Evolutionary conservation across 2,797 vertebrate species (phyloP).

Genomic region (Gadopsis marmoratus): DNA sequence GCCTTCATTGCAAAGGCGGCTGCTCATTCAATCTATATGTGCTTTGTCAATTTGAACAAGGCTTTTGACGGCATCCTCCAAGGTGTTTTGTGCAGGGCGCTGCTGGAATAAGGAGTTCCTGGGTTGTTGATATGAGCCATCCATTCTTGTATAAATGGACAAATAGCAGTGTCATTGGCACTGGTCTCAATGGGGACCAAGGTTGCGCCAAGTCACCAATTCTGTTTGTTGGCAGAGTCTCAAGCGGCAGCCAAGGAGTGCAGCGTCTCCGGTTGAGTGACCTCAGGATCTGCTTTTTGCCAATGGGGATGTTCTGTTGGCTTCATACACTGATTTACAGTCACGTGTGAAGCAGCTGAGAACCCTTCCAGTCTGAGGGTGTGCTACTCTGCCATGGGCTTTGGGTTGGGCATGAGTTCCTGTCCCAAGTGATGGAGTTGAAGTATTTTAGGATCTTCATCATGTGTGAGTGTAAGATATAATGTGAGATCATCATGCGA

Average conservation of each 20-base stretch:
- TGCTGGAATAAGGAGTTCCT: neutral
- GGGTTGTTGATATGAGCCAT: neutral
- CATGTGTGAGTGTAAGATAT: neutral
- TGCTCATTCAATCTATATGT: neutral
- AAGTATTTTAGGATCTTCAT: neutral
- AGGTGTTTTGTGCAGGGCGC: neutral
- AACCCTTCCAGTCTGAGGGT: slow-evolving; percentile 11
- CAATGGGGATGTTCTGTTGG: neutral
- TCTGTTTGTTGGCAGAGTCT: slow-evolving; percentile 14
- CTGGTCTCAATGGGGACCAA: neutral
- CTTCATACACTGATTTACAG: slow-evolving; percentile 10
- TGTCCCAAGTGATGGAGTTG: neutral
- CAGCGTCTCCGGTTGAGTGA: neutral
- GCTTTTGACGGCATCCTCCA: neutral
- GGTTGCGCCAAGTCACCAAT: slow-evolving; percentile 1
- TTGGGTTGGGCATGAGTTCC: neutral
- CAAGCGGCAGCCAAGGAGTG: neutral
- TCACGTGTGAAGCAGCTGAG: slow-evolving; percentile 21
- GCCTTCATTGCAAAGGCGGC: neutral
- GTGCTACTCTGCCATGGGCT: slow-evolving; percentile 1
- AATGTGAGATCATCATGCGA: neutral
- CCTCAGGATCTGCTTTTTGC: slow-evolving; percentile 10
- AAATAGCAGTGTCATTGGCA: neutral
- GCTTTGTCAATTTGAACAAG: neutral
- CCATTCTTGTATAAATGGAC: neutral